Evolutionary conservation across 2,113 vertebrate species (phyloP).

Genomic region (Grammomys dolichurus): DNA sequence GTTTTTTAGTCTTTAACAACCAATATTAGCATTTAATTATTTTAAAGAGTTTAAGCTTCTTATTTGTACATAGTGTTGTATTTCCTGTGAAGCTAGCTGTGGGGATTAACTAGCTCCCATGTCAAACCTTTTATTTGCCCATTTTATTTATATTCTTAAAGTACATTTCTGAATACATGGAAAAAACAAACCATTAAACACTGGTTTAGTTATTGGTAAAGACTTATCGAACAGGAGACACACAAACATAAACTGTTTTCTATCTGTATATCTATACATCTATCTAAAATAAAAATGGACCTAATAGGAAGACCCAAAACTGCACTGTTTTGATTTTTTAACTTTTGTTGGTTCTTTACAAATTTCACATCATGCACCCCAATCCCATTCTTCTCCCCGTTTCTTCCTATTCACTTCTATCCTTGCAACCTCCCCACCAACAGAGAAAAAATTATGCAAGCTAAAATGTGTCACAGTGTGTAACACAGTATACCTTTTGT

Average conservation of each 20-base stretch:
- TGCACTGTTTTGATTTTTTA: neutral
- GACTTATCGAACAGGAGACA: neutral
- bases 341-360: no score
- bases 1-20: neutral
- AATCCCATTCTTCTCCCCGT: no score
- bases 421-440: no score
- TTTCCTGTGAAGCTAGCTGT: neutral
- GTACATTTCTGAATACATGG: neutral
- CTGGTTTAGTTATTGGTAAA: neutral
- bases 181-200: neutral
- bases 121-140: neutral
- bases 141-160: slow-evolving; percentile 4
- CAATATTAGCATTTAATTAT: neutral
- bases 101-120: neutral
- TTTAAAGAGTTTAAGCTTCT: slow-evolving; percentile 6
- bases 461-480: no score
- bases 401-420: no score
- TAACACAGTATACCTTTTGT: no score
- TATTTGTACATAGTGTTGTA: neutral
- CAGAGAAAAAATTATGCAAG: no score
- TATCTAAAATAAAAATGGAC: neutral
- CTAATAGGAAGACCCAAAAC: neutral
- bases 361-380: no score
- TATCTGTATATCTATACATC: neutral
- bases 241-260: neutral